Evolutionary conservation across 2,888 invertebrate genomes (phyloP).

Genomic region (Lissocephala sabroskyi): DNA sequence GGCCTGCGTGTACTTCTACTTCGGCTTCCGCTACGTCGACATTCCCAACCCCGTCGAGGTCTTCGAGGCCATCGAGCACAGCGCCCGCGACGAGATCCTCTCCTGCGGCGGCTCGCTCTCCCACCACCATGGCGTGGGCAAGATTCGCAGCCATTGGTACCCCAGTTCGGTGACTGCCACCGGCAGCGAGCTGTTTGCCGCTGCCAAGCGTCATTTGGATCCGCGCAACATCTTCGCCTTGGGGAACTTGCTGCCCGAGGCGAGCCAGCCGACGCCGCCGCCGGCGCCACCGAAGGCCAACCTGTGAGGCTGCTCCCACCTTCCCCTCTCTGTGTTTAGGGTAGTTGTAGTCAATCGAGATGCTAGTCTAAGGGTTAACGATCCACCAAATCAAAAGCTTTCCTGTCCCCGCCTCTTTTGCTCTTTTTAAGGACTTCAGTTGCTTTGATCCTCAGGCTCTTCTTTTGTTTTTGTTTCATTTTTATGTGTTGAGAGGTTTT

Average conservation of each 20-base stretch:
- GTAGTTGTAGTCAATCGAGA: neutral
- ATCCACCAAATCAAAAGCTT: slow-evolving; percentile 12
- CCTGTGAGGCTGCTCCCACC: too few species aligned
- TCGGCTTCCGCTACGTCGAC: slow-evolving; percentile 83
- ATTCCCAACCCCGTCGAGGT: slow-evolving; percentile 81
- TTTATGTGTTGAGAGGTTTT: too few species aligned
- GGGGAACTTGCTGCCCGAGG: slow-evolving; percentile 79
- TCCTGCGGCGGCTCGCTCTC: slow-evolving; percentile 87
- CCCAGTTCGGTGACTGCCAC: slow-evolving; percentile 85
- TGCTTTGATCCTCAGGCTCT: slow-evolving; percentile 17
- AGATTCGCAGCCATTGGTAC: slow-evolving; percentile 91
- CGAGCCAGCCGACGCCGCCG: slow-evolving; percentile 1
- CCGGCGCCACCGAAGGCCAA: slow-evolving; percentile 42
- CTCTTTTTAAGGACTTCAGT: slow-evolving; percentile 10
- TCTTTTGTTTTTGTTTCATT: slow-evolving; percentile 29
- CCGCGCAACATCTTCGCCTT: slow-evolving; percentile 95
- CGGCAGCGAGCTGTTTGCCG: slow-evolving; percentile 83
- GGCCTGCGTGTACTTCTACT: slow-evolving; percentile 96
- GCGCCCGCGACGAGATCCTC: slow-evolving; percentile 93
- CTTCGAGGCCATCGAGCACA: slow-evolving; percentile 90
- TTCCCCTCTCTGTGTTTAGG: too few species aligned
- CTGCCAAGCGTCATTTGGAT: slow-evolving; percentile 90
- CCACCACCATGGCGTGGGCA: slow-evolving; percentile 98
- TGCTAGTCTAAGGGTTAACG: slow-evolving; percentile 33
- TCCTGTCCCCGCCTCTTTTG: slow-evolving; percentile 24